Evolutionary conservation across 2,113 vertebrate genomes (phyloP), one percentile per base, ranked within the genome.

Genomic region (Spea bombifrons): DNA sequence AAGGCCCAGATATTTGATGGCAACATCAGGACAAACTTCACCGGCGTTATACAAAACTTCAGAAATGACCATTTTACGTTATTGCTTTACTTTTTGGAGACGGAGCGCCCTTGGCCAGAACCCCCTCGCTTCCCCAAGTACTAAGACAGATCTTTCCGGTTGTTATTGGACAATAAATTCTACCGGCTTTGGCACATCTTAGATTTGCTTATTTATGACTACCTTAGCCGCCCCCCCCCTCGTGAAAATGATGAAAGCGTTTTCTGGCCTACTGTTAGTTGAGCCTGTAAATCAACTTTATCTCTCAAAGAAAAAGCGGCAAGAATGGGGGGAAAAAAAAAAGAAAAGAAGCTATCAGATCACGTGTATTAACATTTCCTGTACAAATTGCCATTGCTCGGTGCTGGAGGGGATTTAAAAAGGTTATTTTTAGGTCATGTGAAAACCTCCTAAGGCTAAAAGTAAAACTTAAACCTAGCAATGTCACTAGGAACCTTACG

Each of bases 191-290:
- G 64, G 70, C 49, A 74, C 45, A 76, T 79, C 83, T 84, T 74
- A 85, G 81, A 75, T 13, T 0, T 57, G 8, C 55, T 85, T 83
- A 78, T 86, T 84, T 81, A 82, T 44, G 77, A 65, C 30, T 30
- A 30, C 30, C 30, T 30, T 30, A 30, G 30, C 30, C 45, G 50
- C 0, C 15, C 75, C n/a, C 64, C 53, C 81, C 75, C 45, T 81
- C 80, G 30, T 66, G 69, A 85, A 81, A 83, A 83, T 77, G 80
- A 84, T 82, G 82, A 15, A 76, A 85, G 82, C 68, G 16, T 65
- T 75, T 30, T 17, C 74, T 68, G 49, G 64, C 9, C 61, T 63
- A 80, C 68, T 74, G 53, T 84, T 81, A 68, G 73, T 52, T 73
- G 83, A 47, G 66, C 68, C 64, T 83, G 75, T 85, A 84, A 84